Base-by-base conservation (phyloP, 2,888 invertebrate species). In the Glaucopsyche alexis region DNA sequence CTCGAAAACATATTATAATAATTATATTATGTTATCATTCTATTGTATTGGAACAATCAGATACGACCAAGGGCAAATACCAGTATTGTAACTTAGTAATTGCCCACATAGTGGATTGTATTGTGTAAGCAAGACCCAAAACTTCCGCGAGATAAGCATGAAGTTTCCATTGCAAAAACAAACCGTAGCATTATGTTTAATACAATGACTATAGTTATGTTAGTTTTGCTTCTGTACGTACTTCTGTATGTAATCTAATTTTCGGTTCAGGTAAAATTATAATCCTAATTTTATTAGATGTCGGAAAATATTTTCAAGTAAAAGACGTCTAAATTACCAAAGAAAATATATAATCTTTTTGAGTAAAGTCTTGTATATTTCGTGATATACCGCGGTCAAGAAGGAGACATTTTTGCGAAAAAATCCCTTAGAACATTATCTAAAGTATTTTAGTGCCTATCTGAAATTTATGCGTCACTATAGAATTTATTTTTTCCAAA, bases 71-170 rank as follows among this genome's bases (percentile, higher is more conserved):
- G 16, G 72, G 49, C 65, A 66, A 72, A 72, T 64, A 72, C 64
- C 65, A 66, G 40, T 38, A 45, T 66, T 66, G 9, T 49, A 66
- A 72, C 42, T 72, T 66, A 38, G 72, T 66, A 65, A 64, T 72
- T 65, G 49, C 40, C 72, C 64, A 65, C 65, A 75, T 71, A 45
- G 67, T 64, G 74, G 77, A 78, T 77, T 78, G 78, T 76, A 75
- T 78, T 79, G 77, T 79, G 78, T 76, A 73, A 72, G 69, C 73
- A 74, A 72, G 76, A 78, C 75, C 78, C 77, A 73, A 78, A 79
- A 78, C 76, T 79, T 79, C 77, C 76, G 76, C 76, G 75, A 76
- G 78, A 79, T 78, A 79, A 77, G 76, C 75, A 74, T 75, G 72
- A 75, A 77, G 76, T 75, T 76, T 76, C 75, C 74, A 75, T 74